Conservation (phyloP, 2,797 vertebrate genomes). For the Malacoraja senta region DNA sequence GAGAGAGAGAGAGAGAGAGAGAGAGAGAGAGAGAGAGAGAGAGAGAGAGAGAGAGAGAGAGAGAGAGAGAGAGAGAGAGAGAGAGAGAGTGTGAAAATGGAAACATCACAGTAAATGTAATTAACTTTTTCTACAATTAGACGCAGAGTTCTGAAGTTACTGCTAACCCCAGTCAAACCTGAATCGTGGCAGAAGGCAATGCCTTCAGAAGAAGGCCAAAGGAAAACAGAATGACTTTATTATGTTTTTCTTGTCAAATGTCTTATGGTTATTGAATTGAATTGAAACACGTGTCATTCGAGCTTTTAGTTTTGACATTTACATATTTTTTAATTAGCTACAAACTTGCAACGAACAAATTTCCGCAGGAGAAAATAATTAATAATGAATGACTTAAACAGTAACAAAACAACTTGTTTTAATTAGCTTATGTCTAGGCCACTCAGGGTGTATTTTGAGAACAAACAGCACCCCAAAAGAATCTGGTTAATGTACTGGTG, state of each 20-base stretch:
- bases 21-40: neutral
- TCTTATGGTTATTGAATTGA: neutral
- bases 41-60: too few species aligned
- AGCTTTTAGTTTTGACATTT: neutral
- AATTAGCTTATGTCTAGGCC: slow-evolving; percentile 55
- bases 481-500: slow-evolving; percentile 36
- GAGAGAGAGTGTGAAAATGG: neutral
- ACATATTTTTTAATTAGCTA: slow-evolving; percentile 14
- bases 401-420: slow-evolving; percentile 60
- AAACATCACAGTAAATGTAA: neutral
- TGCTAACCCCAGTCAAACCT: neutral
- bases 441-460: slow-evolving; percentile 51
- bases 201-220: neutral
- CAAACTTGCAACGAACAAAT: slow-evolving; percentile 10
- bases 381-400: slow-evolving; percentile 50
- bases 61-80: neutral
- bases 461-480: slow-evolving; percentile 49
- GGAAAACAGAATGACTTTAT: neutral
- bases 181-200: neutral
- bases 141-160: neutral
- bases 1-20: too few species aligned
- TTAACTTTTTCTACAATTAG: neutral
- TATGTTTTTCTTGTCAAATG: neutral
- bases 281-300: neutral
- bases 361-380: slow-evolving; percentile 6